Percentiles rank a stretch among this genome's conserved stretches.
phyloP scores from a whole-genome alignment of 2,797 vertebrate genomes.

The Phoeniculus purpureus region DNA sequence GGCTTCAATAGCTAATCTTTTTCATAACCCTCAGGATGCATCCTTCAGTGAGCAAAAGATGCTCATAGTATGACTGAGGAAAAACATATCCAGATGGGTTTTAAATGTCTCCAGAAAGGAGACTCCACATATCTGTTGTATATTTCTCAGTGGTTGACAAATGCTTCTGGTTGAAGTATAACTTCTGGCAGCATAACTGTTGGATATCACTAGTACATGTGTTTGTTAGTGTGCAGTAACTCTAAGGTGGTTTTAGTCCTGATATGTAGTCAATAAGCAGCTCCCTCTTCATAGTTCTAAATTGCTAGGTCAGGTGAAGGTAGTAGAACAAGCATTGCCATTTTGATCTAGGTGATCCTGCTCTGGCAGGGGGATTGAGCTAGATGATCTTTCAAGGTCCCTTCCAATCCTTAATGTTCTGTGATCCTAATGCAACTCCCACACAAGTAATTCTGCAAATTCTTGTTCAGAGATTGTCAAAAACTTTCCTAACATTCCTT shows the following conservation, averaged over 20 bases:
- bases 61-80: background rate
- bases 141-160: background rate
- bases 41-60: constrained; percentile 18
- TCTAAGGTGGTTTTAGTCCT: background rate
- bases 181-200: background rate
- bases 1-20: constrained; percentile 29
- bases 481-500: constrained; percentile 39
- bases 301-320: background rate
- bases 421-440: background rate
- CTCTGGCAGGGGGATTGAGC: too few species aligned
- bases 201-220: background rate
- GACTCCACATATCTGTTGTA: background rate
- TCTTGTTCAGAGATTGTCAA: background rate
- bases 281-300: background rate
- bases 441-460: background rate
- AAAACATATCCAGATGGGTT: too few species aligned
- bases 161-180: background rate
- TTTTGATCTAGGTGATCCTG: too few species aligned
- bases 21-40: background rate
- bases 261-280: background rate
- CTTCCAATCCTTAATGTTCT: too few species aligned
- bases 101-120: too few species aligned
- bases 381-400: too few species aligned
- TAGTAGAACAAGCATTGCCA: background rate
- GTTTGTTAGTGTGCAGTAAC: background rate